Base-by-base conservation (phyloP, 2,113 vertebrate species). In the Melierax canorus region DNA sequence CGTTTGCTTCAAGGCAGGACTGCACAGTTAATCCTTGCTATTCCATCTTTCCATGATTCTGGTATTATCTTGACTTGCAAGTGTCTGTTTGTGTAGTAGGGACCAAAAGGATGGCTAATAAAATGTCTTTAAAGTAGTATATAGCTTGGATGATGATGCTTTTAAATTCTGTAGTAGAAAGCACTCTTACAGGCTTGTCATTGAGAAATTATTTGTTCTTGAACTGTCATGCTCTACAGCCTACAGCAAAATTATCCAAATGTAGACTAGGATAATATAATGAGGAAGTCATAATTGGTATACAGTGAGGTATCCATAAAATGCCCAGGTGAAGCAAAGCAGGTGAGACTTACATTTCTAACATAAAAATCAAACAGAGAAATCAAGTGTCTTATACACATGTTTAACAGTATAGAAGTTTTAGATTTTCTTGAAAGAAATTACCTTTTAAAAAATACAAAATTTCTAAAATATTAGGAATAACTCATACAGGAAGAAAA, bases 1-100 rank as follows among this genome's bases (percentile, higher is more conserved):
- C 58, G 62, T 86, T 94, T 96, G 76, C 94, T 95, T 92, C 85
- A 68, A 97, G 88, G 56, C 88, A 90, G 86, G 59, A 72, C 76
- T 95, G 86, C 66, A 41, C 53, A 77, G 64, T 86, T 96, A 97
- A 94, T 88, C 84, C 93, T 92, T 84, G 78, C 86, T 80, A 11
- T 87, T 82, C 66, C 62, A 48, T 87, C 86, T 93, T 68, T 73
- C 55, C 11, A 0, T 78, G 48, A 55, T 83, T 92, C 56, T 95
- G 81, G 62, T 92, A 74, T 92, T 97, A 94, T 71, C 75, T 96
- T 3, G 0, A 73, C 79, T 89, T 96, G 72, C 56, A 72, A 53
- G 46, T 69, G 66, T 75, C 74, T 92, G 34, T 64, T 22, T 83
- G 32, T 82, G 73, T 39, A 43, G 73, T 58, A 53, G 77, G 30